Evolutionary conservation across 2,113 vertebrate species (phyloP).

Genomic region (Alligator mississippiensis): DNA sequence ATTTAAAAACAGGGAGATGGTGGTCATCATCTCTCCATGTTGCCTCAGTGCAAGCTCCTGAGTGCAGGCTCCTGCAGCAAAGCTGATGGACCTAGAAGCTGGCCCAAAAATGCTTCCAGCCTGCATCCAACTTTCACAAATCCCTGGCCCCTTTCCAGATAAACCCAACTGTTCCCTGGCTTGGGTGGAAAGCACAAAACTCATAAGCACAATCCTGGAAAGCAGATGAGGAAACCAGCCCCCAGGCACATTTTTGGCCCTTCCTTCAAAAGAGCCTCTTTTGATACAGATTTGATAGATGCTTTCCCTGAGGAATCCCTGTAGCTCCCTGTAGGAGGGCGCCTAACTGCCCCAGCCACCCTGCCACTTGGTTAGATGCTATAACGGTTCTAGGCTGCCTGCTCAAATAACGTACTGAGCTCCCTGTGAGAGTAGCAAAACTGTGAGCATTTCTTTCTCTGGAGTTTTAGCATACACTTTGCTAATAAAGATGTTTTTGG

Average conservation of each 20-base stretch:
- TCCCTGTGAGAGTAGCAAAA: constrained; percentile 68
- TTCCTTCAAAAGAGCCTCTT: constrained; percentile 39
- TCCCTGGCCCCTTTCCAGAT: neutral
- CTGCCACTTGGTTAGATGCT: constrained; percentile 54
- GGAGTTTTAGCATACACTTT: constrained; percentile 77
- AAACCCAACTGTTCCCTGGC: neutral
- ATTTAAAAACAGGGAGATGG: constrained; percentile 14
- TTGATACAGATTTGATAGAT: constrained; percentile 57
- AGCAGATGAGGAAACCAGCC: neutral
- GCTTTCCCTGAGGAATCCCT: neutral
- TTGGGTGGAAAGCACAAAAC: constrained; percentile 63
- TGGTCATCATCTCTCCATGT: constrained; percentile 11
- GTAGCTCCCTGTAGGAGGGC: constrained; percentile 29
- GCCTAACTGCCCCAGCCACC: constrained; percentile 27
- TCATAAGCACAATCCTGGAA: constrained; percentile 62
- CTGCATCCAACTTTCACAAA: neutral
- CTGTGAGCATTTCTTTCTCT: constrained; percentile 71
- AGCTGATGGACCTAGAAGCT: neutral
- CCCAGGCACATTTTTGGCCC: neutral
- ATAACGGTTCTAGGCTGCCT: constrained; percentile 52
- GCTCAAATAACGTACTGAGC: constrained; percentile 48
- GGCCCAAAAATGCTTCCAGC: neutral
- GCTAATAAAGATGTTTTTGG: constrained; percentile 80
- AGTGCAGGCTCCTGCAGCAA: constrained; percentile 28
- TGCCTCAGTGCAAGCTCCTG: constrained; percentile 41